Base-by-base conservation (phyloP, 2,888 invertebrate species). In the Apamea anceps region DNA sequence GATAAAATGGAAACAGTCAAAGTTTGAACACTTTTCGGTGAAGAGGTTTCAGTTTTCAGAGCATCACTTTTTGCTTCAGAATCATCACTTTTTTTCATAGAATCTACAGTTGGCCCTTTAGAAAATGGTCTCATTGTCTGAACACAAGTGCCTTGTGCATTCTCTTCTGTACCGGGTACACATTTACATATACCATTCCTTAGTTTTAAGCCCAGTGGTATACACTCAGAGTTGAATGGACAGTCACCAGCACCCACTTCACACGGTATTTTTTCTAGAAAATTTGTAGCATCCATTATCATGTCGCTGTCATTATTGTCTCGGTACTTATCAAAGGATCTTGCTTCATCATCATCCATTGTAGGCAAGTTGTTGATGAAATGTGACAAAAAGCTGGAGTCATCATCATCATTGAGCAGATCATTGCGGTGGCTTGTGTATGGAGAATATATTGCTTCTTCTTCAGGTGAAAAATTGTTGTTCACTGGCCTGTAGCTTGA, bases 181-280 rank as follows among this genome's bases (percentile, higher is more conserved):
- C 99, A 99, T 90, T 97, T 97, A 90, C 99, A 99, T 60, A 98
- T 94, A 0, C 98, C 98, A 87, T 97, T 97, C 65, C 97, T 95
- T 4, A 97, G 95, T 91, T 98, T 98, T 0, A 95, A 81, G 1
- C 95, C 94, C 18, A 96, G 72, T 0, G 96, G 96, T 74, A 98
- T 94, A 92, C 99, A 99, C 88, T 98, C 97, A 92, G 98, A 98
- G 92, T 98, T 98, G 45, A 96, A 95, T 1, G 97, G 97, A 90
- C 99, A 99, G 73, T 97, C 96, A 72, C 93, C 97, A 2, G 93
- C 91, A 21, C 97, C 98, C 42, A 97, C 95, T 92, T 97, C 97
- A 94, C 98, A 98, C 7, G 97, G 94, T 21, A 97, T 95, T 85
- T 97, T 97, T 72, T 97, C 95, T 67, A 96, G 92, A 89, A 96